Evolutionary conservation across 2,797 vertebrate genomes (phyloP), one percentile per base, ranked within the genome.

Genomic region (Sebastes jordani): DNA sequence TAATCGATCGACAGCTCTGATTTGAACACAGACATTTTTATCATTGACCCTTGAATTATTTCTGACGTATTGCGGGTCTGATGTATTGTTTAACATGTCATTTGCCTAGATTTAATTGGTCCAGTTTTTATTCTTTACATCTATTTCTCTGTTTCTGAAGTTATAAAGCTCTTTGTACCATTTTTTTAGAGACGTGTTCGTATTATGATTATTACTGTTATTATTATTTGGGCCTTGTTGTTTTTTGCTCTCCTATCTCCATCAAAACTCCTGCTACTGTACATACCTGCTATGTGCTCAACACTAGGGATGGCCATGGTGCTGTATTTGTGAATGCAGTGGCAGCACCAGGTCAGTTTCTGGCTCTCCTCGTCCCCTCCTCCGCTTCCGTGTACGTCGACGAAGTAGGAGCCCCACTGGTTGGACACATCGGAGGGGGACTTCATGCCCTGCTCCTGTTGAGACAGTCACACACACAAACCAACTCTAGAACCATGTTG

Each of bases 341-440:
- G 96, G 92, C 96, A 96, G 84, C 97, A 97, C 98, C 98, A 99
- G 0, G 97, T 99, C 72, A 92, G 91, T 81, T 94, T 94, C 69
- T 93, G 91, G 7, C 80, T 88, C 71, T 96, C 96, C 71, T 96
- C 96, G 38, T 94, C 94, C 5, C 90, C 95, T 86, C 94, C 96
- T 71, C 80, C 87, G 18, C 92, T 89, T 11, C 87, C 91, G 68
- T 95, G 78, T 4, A 91, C 87, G 49, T 99, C 98, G 46, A 96
- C 80, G 86, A 99, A 99, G 94, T 97, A 99, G 46, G 97, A 99
- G 63, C 98, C 98, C 98, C 98, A 99, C 89, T 97, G 97, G 69
- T 96, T 93, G 74, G 98, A 99, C 7, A 85, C 58, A 2, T 90
- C 95, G 5, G 96, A 96, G 56, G 97, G 96, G 34, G 95, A 90